Percentiles rank a stretch among this genome's conserved stretches.
Evolutionary conservation across 2,113 vertebrate genomes (phyloP).

Genomic region (Globicephala melas): DNA sequence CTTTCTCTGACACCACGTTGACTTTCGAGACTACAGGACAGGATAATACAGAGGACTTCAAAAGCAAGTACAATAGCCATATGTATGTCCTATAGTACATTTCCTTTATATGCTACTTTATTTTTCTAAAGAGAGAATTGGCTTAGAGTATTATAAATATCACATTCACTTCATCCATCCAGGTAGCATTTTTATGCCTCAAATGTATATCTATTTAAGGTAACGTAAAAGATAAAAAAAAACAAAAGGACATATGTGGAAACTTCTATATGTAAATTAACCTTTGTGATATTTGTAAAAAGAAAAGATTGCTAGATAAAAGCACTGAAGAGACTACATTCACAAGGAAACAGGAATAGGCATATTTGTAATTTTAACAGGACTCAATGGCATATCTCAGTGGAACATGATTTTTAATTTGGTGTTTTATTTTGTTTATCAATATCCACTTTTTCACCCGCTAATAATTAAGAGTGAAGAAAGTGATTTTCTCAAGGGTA

Average conservation of each 20-base stretch:
- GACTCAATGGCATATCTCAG: not conserved
- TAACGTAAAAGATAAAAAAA: not conserved
- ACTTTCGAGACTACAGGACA: not conserved
- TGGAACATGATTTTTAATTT: conserved; percentile 19
- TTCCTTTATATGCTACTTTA: not conserved
- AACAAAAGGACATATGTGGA: not conserved
- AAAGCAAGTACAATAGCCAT: not conserved
- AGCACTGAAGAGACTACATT: not conserved
- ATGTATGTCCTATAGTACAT: not conserved
- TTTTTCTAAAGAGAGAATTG: not conserved
- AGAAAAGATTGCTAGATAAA: not conserved
- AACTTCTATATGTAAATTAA: not conserved
- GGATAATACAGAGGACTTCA: not conserved
- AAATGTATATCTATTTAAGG: not conserved
- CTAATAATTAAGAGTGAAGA: not conserved
- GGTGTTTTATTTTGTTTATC: not conserved
- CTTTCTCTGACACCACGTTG: not conserved
- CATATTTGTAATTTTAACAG: not conserved
- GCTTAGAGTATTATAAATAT: not conserved
- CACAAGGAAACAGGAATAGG: not conserved
- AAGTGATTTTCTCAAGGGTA: not conserved
- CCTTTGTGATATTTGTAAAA: not conserved
- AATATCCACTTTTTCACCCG: not conserved
- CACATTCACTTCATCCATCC: not conserved
- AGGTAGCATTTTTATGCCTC: not conserved